Evolutionary conservation across 2,113 vertebrate species (phyloP), one percentile per base, ranked within the genome.

Genomic region (Cochlearius cochlearius): DNA sequence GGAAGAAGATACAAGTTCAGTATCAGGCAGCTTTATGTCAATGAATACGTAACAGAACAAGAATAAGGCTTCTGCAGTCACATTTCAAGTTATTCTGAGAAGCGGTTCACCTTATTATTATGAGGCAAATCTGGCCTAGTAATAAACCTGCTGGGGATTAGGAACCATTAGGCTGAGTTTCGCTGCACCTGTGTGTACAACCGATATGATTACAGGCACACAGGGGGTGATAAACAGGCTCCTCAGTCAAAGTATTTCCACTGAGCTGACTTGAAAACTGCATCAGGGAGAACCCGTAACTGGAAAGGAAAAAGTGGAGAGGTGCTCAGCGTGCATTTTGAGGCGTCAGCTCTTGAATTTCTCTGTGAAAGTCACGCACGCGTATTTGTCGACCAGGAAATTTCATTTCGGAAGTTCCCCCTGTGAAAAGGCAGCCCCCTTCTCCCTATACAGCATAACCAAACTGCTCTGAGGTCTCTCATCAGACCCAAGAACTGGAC

Each of bases 131-230:
- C 39, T 88, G 38, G 52, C 58, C 67, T 50, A 92, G 73, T 69
- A 84, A 81, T 74, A 83, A 95, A 90, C 62, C 34, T 62, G 69
- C 55, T 63, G 67, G 38, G 63, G 62, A 92, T 82, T 59, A 74
- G 59, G 55, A 84, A 39, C 69, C 73, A 79, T 68, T 55, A 73
- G 66, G 76, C 32, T 92, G 53, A 15, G 50, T 88, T 92, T 88
- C 69, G 88, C 41, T 79, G 68, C 20, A 72, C 79, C 64, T 21
- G 3, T 56, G 62, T 16, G 83, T 56, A 74, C 60, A 88, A 84
- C 15, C 4, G 2, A 18, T 68, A 76, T 0, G 39, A 94, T 75
- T 75, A 85, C 73, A 90, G 38, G 50, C 72, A 69, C 12, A 75
- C 0, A 62, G 25, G 26, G 43, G 38, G 55, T 77, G 47, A 62